Conservation (phyloP, 2,888 invertebrate species). For the Sphaerophoria rueppellii region DNA sequence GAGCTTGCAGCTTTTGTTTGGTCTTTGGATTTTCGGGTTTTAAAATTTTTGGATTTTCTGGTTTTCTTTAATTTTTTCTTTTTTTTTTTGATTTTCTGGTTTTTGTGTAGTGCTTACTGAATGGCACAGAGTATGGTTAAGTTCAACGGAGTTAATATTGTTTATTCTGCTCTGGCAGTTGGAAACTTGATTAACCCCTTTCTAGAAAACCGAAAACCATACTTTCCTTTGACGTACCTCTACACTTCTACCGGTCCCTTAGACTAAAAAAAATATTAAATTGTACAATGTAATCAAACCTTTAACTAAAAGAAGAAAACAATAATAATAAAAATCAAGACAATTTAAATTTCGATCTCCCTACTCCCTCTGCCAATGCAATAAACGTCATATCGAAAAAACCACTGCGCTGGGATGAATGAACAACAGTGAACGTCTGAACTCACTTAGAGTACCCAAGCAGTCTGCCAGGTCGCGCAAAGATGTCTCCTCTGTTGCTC, state of each 20-base stretch:
- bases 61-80: no score
- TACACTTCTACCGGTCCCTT: neutral
- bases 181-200: no score
- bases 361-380: constrained; percentile 27
- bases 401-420: constrained; percentile 42
- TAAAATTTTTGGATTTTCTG: no score
- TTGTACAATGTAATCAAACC: constrained; percentile 65
- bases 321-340: constrained; percentile 24
- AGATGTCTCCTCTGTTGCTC: constrained; percentile 43
- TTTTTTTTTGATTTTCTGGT: no score
- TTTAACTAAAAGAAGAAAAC: constrained; percentile 29
- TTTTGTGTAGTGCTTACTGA: no score
- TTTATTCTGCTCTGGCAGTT: no score
- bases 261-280: constrained; percentile 8
- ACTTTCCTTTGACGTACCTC: neutral
- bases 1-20: no score
- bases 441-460: constrained; percentile 10
- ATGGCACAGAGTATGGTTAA: no score
- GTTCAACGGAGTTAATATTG: no score
- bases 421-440: constrained; percentile 18
- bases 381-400: constrained; percentile 18
- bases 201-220: neutral
- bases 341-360: constrained; percentile 40
- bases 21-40: no score
- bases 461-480: constrained; percentile 40